Evolutionary conservation across 2,888 invertebrate species (phyloP).

Genomic region (Macaria notata): DNA sequence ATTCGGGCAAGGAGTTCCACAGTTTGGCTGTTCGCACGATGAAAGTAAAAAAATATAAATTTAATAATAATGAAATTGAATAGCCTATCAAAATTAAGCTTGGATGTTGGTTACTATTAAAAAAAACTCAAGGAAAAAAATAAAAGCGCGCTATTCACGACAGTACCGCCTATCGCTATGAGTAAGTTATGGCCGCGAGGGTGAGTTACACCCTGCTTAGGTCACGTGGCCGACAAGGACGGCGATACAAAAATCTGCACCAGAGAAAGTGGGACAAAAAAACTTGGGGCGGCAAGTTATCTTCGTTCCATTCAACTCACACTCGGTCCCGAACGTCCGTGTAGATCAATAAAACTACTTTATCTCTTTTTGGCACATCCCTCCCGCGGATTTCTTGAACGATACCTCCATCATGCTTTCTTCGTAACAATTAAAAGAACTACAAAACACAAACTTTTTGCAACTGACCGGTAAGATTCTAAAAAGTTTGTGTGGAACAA

Average conservation of each 20-base stretch:
- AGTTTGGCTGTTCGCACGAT: too few relatives aligned
- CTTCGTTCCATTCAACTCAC: constrained; percentile 83
- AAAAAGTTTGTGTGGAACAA: constrained; percentile 8
- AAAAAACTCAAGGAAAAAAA: constrained; percentile 41
- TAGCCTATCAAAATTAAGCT: too few relatives aligned
- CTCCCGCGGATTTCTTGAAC: constrained; percentile 76
- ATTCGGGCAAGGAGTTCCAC: too few relatives aligned
- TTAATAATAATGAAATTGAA: too few relatives aligned
- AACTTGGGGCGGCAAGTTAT: constrained; percentile 81
- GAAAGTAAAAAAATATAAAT: too few relatives aligned
- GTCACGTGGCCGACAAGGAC: constrained; percentile 78
- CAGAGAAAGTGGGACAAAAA: constrained; percentile 57
- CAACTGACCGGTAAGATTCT: constrained; percentile 14
- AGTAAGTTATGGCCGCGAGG: constrained; percentile 82
- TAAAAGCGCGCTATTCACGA: constrained; percentile 74
- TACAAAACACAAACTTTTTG: constrained; percentile 24
- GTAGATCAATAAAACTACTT: constrained; percentile 84
- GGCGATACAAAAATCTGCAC: constrained; percentile 50
- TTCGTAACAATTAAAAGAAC: constrained; percentile 39
- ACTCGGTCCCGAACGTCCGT: constrained; percentile 81
- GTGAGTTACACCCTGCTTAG: constrained; percentile 83
- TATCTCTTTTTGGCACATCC: constrained; percentile 84
- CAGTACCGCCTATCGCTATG: constrained; percentile 81
- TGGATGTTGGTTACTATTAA: neutral
- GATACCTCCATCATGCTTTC: constrained; percentile 69